phyloP scores from a whole-genome alignment of 2,113 vertebrate species.

The Falcunculus frontatus region DNA sequence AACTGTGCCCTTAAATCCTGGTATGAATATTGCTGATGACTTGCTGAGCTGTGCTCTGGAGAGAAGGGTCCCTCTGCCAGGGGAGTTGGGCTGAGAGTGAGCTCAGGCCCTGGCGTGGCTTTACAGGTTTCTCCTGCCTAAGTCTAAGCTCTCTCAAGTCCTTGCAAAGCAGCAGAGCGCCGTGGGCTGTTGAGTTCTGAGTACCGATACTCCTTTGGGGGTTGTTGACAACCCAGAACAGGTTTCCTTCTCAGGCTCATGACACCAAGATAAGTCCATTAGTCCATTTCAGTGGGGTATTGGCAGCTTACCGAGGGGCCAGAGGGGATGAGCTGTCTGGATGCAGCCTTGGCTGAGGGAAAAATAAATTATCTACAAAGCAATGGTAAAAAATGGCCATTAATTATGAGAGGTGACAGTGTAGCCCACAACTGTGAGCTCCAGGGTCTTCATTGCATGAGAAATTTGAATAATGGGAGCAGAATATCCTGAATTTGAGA shows the following conservation, averaged over 20 bases:
- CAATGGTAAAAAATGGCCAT: not conserved
- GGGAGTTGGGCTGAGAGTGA: not conserved
- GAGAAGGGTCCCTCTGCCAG: not conserved
- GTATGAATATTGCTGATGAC: not conserved
- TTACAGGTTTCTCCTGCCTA: not conserved
- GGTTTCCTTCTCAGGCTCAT: not conserved
- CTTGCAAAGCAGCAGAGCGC: not conserved
- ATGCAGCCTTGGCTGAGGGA: not conserved
- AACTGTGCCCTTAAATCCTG: not conserved
- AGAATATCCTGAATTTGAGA: not conserved
- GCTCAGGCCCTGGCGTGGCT: not conserved
- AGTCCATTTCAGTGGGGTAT: not conserved
- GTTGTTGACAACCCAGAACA: not conserved
- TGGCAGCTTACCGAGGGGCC: not conserved
- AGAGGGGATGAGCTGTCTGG: not conserved
- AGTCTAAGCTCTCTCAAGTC: not conserved
- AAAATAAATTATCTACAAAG: not conserved
- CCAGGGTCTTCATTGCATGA: not conserved
- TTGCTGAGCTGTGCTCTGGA: not conserved
- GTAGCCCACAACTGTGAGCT: not conserved
- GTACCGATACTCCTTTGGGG: rapidly evolving
- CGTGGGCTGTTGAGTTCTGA: rapidly evolving
- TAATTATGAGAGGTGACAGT: not conserved
- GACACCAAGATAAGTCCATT: not conserved
- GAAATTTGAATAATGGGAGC: not conserved